These are phyloP conservation scores for Thermophis baileyi DNA, from an alignment of 2,113 vertebrate genomes.

Conservation along the genomic window DNA sequence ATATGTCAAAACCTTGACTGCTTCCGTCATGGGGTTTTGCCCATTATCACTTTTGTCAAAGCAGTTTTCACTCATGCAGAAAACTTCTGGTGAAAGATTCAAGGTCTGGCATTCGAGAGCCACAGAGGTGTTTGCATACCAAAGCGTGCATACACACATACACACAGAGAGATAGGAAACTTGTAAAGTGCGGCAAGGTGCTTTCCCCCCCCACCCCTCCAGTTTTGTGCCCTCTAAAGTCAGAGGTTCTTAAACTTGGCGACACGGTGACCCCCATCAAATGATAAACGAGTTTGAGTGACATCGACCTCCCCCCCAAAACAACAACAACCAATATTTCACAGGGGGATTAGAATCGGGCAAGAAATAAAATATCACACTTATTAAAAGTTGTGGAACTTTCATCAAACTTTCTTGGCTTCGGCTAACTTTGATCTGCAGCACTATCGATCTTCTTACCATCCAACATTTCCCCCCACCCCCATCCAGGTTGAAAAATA, in stretches of 20 bases:
- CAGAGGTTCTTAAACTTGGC: neutral
- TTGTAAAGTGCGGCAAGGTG: neutral
- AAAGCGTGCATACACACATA: neutral
- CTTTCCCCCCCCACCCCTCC: neutral
- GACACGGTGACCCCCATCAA: neutral
- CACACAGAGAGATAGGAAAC: neutral
- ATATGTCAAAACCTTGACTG: conserved; percentile 51
- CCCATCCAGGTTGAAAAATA: neutral
- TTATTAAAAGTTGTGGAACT: neutral
- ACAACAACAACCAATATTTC: neutral
- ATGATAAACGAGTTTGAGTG: neutral
- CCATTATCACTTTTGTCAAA: conserved; percentile 59
- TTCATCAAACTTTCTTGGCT: neutral
- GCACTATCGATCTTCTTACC: neutral
- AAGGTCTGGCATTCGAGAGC: conserved; percentile 34
- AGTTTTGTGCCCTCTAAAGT: neutral
- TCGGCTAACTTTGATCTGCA: neutral
- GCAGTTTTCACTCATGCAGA: conserved; percentile 59
- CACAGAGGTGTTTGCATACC: conserved; percentile 15
- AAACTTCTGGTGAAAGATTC: conserved; percentile 39
- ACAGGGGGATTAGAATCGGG: neutral
- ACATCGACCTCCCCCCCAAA: neutral
- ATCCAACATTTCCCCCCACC: neutral
- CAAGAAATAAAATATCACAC: neutral
- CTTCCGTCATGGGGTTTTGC: conserved; percentile 33